Base-by-base conservation (phyloP, 2,113 vertebrate species). In the Sander vitreus region DNA sequence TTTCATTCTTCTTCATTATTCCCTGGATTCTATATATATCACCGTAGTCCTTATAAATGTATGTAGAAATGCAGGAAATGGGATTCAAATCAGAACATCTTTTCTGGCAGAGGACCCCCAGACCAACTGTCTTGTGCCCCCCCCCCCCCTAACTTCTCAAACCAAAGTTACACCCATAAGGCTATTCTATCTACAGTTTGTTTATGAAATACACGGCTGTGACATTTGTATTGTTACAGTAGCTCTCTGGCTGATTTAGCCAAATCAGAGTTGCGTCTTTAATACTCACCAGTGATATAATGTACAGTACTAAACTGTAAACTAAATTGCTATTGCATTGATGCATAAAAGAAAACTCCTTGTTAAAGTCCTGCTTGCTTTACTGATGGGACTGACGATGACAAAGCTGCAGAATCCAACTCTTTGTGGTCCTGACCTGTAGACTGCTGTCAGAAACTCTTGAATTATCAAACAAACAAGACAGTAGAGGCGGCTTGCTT, bases 391-490 rank as follows among this genome's bases (percentile, higher is more conserved):
- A 67, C 71, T 71, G 63, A 79, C 66, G 75, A 70, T 62, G 81
- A 87, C 81, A 78, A 74, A 86, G 81, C 73, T 63, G 82, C 64
- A 68, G 68, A 43, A 67, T 80, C 72, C 80, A 12, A 53, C 69
- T 87, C 90, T 85, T 85, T 85, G 59, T 86, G 82, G 45, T 85
- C 77, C 87, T 89, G 82, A 87, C 82, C 83, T 76, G 78, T 58
- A 55, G 82, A 81, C 76, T 80, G 59, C 80, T 93, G 93, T 94
- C 93, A 89, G 85, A 89, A 85, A 76, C 80, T 90, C 82, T 88
- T 84, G 92, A 93, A 94, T 94, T 92, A 93, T 93, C 90, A 92
- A 93, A 93, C 92, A 91, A 93, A 92, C 90, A 92, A 77, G 92
- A 91, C 90, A 91, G 81, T 80, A 76, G 84, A 74, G 76, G 79